These are phyloP conservation scores for Bruchidius siliquastri DNA, from an alignment of 2,888 invertebrate species.

Conservation along the genomic window DNA sequence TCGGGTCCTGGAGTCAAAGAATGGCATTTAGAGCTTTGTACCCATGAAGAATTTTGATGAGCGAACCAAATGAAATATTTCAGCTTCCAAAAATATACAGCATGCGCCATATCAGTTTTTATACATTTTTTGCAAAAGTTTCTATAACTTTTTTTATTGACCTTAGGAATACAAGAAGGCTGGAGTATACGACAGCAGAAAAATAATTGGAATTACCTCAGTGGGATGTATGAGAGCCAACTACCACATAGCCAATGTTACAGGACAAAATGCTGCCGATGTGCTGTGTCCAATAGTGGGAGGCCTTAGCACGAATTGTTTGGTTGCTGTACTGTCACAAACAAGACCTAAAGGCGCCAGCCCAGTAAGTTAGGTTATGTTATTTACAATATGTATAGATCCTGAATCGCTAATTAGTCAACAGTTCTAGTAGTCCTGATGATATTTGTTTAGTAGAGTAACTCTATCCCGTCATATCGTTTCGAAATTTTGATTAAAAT, in stretches of 20 bases:
- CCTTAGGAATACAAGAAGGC: conserved; percentile 41
- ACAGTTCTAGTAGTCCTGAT: too few relatives aligned
- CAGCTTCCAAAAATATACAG: too few relatives aligned
- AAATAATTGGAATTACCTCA: conserved; percentile 39
- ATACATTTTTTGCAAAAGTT: neutral
- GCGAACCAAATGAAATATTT: too few relatives aligned
- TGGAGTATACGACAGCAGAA: conserved; percentile 34
- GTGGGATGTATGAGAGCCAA: conserved; percentile 34
- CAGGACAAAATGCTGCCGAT: conserved; percentile 29
- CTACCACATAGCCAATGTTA: conserved; percentile 29
- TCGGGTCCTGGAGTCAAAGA: too few relatives aligned
- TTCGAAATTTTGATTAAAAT: too few relatives aligned
- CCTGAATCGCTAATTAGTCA: too few relatives aligned
- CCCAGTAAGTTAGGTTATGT: neutral
- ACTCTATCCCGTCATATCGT: too few relatives aligned
- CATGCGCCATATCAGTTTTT: too few relatives aligned
- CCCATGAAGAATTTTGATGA: too few relatives aligned
- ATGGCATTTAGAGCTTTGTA: too few relatives aligned
- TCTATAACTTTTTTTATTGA: neutral
- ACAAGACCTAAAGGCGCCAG: conserved; percentile 23
- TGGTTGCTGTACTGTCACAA: conserved; percentile 41
- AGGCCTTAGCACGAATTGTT: conserved; percentile 33
- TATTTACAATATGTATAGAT: neutral
- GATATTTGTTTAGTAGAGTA: too few relatives aligned
- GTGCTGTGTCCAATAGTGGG: conserved; percentile 41